phyloP scores from a whole-genome alignment of 2,888 invertebrate genomes.

The Eupithecia exiguata region DNA sequence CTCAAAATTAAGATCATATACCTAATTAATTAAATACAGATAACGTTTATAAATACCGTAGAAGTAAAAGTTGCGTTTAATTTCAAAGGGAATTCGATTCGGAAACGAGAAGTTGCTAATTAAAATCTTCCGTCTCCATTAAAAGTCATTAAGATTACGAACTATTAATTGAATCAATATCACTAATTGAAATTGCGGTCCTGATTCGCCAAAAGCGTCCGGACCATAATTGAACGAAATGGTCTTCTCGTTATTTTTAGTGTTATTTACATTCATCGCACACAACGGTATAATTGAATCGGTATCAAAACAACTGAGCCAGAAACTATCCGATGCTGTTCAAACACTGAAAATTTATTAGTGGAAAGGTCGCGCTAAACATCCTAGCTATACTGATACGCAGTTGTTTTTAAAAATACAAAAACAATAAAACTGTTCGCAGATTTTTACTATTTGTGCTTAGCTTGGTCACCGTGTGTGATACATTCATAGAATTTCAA shows the following conservation, averaged over 20 bases:
- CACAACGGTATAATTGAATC: background rate
- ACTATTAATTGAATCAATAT: constrained; percentile 7
- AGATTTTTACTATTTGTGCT: background rate
- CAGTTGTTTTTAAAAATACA: background rate
- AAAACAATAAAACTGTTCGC: background rate
- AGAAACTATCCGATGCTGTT: constrained; percentile 1
- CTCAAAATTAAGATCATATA: too few relatives aligned
- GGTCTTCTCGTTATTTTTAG: constrained; percentile 4
- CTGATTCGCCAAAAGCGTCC: background rate
- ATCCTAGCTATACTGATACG: background rate
- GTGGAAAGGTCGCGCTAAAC: background rate
- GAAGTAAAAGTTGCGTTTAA: background rate
- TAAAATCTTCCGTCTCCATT: background rate
- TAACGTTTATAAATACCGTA: background rate
- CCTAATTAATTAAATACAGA: background rate
- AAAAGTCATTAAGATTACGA: background rate
- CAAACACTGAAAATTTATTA: constrained; percentile 5
- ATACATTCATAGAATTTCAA: background rate
- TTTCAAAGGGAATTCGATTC: background rate
- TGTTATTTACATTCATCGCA: background rate
- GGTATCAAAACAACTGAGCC: background rate
- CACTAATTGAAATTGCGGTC: background rate
- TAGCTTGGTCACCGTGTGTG: background rate
- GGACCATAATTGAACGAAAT: background rate
- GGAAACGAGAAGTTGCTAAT: background rate